Evolutionary conservation across 1,140 invertebrate species (phyloP).

Genomic region (Stegodyphus dumicola): DNA sequence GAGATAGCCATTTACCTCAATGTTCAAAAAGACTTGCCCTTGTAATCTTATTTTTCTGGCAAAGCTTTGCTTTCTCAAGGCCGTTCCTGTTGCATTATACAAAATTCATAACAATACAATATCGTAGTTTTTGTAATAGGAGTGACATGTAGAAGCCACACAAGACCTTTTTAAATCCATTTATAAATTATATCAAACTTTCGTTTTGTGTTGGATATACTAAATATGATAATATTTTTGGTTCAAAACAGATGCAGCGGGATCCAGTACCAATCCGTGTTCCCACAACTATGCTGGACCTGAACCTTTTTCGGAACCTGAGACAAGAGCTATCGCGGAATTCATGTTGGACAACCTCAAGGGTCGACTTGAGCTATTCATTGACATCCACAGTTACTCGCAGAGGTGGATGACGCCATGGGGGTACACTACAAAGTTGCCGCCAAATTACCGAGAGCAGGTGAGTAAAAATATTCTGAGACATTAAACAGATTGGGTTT

Average conservation of each 20-base stretch:
- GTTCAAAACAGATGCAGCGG: slow-evolving; percentile 65
- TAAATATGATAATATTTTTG: too few relatives aligned
- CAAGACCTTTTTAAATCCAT: too few relatives aligned
- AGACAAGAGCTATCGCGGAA: slow-evolving; percentile 57
- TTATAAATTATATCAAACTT: too few relatives aligned
- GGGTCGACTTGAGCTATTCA: slow-evolving; percentile 54
- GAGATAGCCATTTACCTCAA: too few relatives aligned
- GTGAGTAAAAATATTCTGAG: slow-evolving; percentile 60
- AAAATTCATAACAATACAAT: too few relatives aligned
- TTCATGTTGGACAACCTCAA: slow-evolving; percentile 64
- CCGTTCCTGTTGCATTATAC: too few relatives aligned
- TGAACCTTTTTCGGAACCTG: slow-evolving; percentile 63
- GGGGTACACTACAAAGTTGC: slow-evolving; percentile 64
- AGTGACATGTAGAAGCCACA: too few relatives aligned
- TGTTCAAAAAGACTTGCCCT: too few relatives aligned
- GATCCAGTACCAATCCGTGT: slow-evolving; percentile 86
- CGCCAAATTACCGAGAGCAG: slow-evolving; percentile 23
- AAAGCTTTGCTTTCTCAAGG: too few relatives aligned
- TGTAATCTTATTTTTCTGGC: too few relatives aligned
- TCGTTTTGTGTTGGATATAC: too few relatives aligned
- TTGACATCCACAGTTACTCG: slow-evolving; percentile 64
- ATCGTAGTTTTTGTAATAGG: too few relatives aligned
- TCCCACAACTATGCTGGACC: slow-evolving; percentile 81
- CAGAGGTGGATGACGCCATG: slow-evolving; percentile 75
- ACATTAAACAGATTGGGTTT: not conserved